Base-by-base conservation (phyloP, 2,797 vertebrate genomes). In the Adrianichthys oophorus region DNA sequence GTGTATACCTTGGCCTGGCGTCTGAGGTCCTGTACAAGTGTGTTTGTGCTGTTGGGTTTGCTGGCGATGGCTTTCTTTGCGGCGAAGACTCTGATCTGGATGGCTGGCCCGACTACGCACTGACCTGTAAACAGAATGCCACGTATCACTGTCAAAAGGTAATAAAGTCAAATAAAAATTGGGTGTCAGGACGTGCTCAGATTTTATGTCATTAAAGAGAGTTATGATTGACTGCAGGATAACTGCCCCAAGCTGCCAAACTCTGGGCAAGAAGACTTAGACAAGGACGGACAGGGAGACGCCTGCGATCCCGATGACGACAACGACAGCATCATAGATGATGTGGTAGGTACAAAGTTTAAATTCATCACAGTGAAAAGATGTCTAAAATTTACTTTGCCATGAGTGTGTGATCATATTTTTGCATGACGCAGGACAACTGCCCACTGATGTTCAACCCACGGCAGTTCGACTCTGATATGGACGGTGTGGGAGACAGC, bases 51-150 rank as follows among this genome's bases (percentile, higher is more conserved):
- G 94, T 94, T 0, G 97, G 97, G 23, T 99, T 96, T 2, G 97
- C 96, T 0, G 97, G 97, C 0, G 96, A 98, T 14, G 97, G 97
- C 48, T 90, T 84, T 62, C 80, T 98, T 68, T 99, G 97, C 13
- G 95, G 94, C 0, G 96, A 98, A 62, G 97, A 99, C 86, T 94
- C 95, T 0, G 97, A 99, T 86, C 89, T 99, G 89, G 97, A 99
- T 15, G 96, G 97, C 41, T 99, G 97, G 97, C 97, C 97, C 65
- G 97, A 98, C 80, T 86, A 90, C 54, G 91, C 85, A 72, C 83
- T 98, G 70, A 78, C 92, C 63, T 99, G 97, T 72, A 93, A 93
- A 63, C 89, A 92, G 74, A 98, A 98, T 23, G 93, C 95, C 57
- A 96, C 95, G 1, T 96, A 96, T 68, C 96, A 98, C 65, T 98